Percentiles rank a stretch among this genome's conserved stretches.
Evolutionary conservation across 2,113 vertebrate species (phyloP).

Genomic region (Lamprotornis superbus): DNA sequence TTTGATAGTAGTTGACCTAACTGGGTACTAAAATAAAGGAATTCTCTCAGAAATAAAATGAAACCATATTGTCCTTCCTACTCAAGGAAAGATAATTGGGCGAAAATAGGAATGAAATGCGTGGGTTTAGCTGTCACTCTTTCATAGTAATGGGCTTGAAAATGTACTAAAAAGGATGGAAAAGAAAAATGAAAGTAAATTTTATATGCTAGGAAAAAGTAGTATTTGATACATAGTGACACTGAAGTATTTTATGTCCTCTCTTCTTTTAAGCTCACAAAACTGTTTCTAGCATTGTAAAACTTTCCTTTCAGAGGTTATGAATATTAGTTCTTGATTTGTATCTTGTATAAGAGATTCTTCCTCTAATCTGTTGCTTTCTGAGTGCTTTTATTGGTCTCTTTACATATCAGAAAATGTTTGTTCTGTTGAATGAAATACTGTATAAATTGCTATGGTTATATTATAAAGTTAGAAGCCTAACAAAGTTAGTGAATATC

Average conservation of each 20-base stretch:
- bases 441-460: not conserved
- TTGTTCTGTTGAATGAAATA: not conserved
- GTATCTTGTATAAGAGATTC: not conserved
- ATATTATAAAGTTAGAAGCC: not conserved
- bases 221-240: not conserved
- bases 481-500: not conserved
- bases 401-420: not conserved
- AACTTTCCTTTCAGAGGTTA: not conserved
- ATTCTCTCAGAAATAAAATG: not conserved
- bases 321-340: not conserved
- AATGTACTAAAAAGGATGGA: not conserved
- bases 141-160: not conserved
- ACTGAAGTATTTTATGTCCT: not conserved
- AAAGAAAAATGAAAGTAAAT: not conserved
- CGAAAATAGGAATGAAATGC: not conserved
- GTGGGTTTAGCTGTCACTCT: not conserved
- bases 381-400: not conserved
- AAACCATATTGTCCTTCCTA: not conserved
- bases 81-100: not conserved
- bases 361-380: not conserved
- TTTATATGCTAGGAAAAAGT: not conserved
- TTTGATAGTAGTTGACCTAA: not conserved
- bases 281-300: not conserved
- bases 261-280: not conserved
- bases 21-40: not conserved